phyloP scores from a whole-genome alignment of 1,140 invertebrate genomes.

The Pristionchus pacificus region DNA sequence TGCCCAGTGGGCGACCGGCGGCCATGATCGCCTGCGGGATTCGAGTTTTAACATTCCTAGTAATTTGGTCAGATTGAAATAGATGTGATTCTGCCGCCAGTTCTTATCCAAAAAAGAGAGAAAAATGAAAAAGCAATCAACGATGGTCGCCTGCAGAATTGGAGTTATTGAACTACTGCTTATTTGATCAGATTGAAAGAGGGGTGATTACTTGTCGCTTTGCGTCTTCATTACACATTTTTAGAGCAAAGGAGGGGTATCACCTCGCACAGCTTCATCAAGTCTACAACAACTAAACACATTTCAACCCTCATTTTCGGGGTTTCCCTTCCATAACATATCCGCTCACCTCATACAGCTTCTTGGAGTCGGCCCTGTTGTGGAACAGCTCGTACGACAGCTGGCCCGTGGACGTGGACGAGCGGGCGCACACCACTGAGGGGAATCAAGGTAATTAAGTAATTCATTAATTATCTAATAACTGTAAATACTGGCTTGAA shows the following conservation, averaged over 20 bases:
- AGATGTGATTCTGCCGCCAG: too few relatives aligned
- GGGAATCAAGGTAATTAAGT: background rate
- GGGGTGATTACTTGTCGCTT: background rate
- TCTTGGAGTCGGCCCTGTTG: constrained; percentile 36
- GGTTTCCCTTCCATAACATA: background rate
- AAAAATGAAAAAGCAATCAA: background rate
- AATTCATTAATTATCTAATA: background rate
- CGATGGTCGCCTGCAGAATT: too few relatives aligned
- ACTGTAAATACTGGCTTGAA: too few relatives aligned
- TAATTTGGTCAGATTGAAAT: too few relatives aligned
- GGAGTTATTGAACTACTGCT: too few relatives aligned
- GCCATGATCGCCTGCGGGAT: constrained; percentile 31
- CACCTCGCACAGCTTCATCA: too few relatives aligned
- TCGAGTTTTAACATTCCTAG: too few relatives aligned
- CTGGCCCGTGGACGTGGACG: constrained; percentile 37
- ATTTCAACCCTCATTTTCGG: too few relatives aligned
- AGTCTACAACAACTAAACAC: too few relatives aligned
- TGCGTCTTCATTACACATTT: background rate
- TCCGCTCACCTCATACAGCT: constrained; percentile 30
- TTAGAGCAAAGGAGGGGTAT: too few relatives aligned
- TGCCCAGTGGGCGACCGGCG: constrained; percentile 30
- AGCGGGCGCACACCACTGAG: constrained; percentile 35
- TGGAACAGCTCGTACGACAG: constrained; percentile 39
- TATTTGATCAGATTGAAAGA: background rate
- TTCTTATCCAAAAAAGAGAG: constrained; percentile 9